Evolutionary conservation across 2,888 invertebrate species (phyloP).

Genomic region (Bembecia ichneumoniformis): DNA sequence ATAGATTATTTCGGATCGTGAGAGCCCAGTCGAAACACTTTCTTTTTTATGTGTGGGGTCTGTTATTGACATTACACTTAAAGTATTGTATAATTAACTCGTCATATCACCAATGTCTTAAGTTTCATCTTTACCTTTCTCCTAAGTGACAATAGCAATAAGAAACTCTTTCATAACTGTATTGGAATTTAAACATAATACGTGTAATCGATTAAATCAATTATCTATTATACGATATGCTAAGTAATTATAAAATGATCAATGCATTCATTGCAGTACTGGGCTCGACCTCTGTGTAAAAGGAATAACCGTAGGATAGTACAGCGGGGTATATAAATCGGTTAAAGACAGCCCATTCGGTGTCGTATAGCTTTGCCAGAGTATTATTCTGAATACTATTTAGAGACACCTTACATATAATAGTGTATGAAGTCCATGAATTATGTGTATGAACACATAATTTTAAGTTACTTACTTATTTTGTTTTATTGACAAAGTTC

Average conservation of each 20-base stretch:
- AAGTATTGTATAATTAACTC: conserved; percentile 44
- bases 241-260: conserved; percentile 18
- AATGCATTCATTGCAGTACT: conserved; percentile 5
- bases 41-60: conserved; percentile 56
- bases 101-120: conserved; percentile 19
- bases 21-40: conserved; percentile 57
- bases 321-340: conserved; percentile 44
- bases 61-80: conserved; percentile 45
- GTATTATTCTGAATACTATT: conserved; percentile 29
- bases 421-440: too few relatives aligned
- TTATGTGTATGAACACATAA: too few relatives aligned
- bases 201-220: not conserved
- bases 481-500: too few relatives aligned
- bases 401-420: too few relatives aligned
- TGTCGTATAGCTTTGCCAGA: conserved; percentile 37
- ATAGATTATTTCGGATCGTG: conserved; percentile 68
- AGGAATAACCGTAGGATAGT: conserved; percentile 35
- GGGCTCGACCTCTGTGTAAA: conserved; percentile 13
- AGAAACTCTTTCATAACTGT: not conserved
- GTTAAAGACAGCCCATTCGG: conserved; percentile 48
- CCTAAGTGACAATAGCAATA: not conserved
- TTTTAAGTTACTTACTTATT: too few relatives aligned
- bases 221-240: conserved; percentile 1
- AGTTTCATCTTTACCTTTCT: not conserved
- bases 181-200: not conserved